These are phyloP conservation scores for Drosophila subobscura DNA, from an alignment of 1,140 invertebrate species.

Conservation along the genomic window DNA sequence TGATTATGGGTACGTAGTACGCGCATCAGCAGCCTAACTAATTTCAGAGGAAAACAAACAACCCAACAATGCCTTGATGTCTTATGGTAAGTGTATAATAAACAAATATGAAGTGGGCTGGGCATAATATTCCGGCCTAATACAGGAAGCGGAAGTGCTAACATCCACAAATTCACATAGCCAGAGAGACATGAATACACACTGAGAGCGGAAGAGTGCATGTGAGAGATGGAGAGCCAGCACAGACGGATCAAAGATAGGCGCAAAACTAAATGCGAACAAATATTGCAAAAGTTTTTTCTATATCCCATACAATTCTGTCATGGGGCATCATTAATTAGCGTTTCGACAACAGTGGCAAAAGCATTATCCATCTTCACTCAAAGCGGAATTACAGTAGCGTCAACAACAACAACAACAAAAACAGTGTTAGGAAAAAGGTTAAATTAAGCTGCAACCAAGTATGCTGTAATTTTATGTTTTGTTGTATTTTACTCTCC, in stretches of 20 bases:
- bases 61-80: slow-evolving; percentile 28
- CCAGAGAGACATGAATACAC: neutral
- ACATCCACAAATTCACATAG: slow-evolving; percentile 35
- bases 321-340: slow-evolving; percentile 80
- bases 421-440: slow-evolving; percentile 58
- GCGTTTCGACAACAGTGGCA: slow-evolving; percentile 30
- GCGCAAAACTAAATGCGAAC: slow-evolving; percentile 71
- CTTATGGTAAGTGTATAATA: slow-evolving; percentile 43
- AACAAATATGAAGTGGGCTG: slow-evolving; percentile 58
- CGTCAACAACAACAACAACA: slow-evolving; percentile 34
- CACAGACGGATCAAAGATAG: slow-evolving; percentile 29
- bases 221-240: neutral
- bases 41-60: slow-evolving; percentile 37
- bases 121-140: slow-evolving; percentile 62
- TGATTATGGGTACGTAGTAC: slow-evolving; percentile 29
- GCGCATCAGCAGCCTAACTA: slow-evolving; percentile 11
- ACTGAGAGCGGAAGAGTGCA: neutral
- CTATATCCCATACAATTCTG: slow-evolving; percentile 76
- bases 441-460: slow-evolving; percentile 73
- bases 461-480: slow-evolving; percentile 17
- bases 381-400: slow-evolving; percentile 66
- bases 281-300: slow-evolving; percentile 79
- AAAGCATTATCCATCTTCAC: neutral
- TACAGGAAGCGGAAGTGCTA: slow-evolving; percentile 75
- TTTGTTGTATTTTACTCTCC: neutral